phyloP scores from a whole-genome alignment of 2,113 vertebrate genomes.

The Triplophysa dalaica region DNA sequence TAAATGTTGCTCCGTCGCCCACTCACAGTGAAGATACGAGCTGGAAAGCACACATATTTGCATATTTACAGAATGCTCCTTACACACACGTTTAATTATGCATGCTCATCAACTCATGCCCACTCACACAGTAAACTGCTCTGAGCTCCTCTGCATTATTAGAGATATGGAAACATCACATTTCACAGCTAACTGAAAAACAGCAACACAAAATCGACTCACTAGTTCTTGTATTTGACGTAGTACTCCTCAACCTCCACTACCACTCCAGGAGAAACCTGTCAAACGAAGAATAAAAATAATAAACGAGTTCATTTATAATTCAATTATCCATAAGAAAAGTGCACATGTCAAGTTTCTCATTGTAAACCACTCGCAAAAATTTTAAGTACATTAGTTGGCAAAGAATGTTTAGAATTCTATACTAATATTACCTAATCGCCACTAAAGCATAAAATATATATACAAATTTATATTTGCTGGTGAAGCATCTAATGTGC shows the following conservation, averaged over 20 bases:
- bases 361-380: background rate
- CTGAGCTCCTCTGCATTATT: conserved; percentile 34
- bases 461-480: too few relatives aligned
- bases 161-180: conserved; percentile 1
- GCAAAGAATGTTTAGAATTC: too few relatives aligned
- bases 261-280: conserved; percentile 87
- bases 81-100: conserved; percentile 15
- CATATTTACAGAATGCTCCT: conserved; percentile 34
- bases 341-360: background rate
- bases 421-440: too few relatives aligned
- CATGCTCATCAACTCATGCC: conserved; percentile 26
- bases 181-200: background rate
- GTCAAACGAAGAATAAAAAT: conserved; percentile 53
- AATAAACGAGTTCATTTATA: background rate
- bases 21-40: conserved; percentile 98
- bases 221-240: conserved; percentile 99
- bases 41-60: conserved; percentile 64
- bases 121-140: conserved; percentile 13
- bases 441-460: too few relatives aligned
- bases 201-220: conserved; percentile 68
- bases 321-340: background rate
- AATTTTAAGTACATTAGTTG: too few relatives aligned
- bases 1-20: conserved; percentile 96
- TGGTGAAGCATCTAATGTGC: too few relatives aligned
- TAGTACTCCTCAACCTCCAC: conserved; percentile 95